Percentiles rank a stretch among this genome's conserved stretches.
Conservation (phyloP, 2,797 vertebrate genomes). For the Graptemys geographica region DNA sequence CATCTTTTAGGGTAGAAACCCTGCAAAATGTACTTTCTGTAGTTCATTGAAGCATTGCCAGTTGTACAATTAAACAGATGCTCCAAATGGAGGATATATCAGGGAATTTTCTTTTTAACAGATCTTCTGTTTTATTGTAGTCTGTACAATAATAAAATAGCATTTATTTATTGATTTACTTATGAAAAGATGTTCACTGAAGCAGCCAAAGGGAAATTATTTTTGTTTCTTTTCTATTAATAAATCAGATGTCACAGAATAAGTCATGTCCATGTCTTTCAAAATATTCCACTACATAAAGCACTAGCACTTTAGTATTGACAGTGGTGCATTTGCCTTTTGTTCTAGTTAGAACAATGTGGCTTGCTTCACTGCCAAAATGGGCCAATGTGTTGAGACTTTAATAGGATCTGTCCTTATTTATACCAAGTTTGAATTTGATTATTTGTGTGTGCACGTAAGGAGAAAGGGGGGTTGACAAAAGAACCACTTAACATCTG, state of each 20-base stretch:
- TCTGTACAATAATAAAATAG: not conserved
- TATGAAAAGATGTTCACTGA: not conserved
- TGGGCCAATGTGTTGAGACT: not conserved
- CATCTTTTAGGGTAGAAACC: not conserved
- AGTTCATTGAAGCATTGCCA: constrained; percentile 20
- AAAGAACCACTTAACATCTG: not conserved
- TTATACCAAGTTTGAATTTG: not conserved
- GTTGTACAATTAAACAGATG: not conserved
- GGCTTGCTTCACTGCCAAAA: not conserved
- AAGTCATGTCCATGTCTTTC: constrained; percentile 3
- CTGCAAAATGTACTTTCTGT: not conserved
- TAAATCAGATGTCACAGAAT: not conserved
- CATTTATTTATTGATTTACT: not conserved
- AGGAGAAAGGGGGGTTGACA: not conserved
- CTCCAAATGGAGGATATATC: not conserved
- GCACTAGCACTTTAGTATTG: not conserved
- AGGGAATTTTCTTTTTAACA: constrained; percentile 21
- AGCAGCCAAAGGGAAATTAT: not conserved
- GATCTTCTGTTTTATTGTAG: not conserved
- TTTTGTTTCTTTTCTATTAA: not conserved
- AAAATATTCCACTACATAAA: constrained; percentile 24
- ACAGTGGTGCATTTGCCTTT: not conserved
- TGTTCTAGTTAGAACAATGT: not conserved
- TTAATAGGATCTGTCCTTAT: not conserved
- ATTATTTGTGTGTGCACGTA: not conserved